Base-by-base conservation (phyloP, 2,797 vertebrate genomes). In the Pyrocephalus nanus region DNA sequence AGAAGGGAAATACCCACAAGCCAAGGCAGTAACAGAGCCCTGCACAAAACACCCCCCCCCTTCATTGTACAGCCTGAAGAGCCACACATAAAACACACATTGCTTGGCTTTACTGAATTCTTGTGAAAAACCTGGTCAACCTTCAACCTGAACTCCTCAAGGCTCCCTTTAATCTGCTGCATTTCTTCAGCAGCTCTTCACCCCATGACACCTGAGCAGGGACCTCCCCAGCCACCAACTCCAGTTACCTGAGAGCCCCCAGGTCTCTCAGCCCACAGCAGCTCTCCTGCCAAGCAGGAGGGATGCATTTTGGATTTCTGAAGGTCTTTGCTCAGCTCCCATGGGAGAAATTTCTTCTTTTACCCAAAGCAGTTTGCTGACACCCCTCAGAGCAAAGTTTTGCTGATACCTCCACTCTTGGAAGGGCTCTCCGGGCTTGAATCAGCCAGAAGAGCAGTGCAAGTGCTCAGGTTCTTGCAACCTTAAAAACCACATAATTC, bases 401-500 rank as follows among this genome's bases (percentile, higher is more conserved):
- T 50, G 32, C 64, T 38, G 85, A 55, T 30, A 45, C 72, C 54
- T n/a, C 82, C 54, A 17, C 1, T 3, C 53, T 43, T 34, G 73
- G 69, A 78, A 72, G 26, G 0, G 7, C 38, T 61, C 50, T 17
- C 6, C 36, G 65, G 53, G 48, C 77, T 86, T 74, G 76, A 88
- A 61, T 13, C 50, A 6, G 40, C 80, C 60, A 66, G 8, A 34
- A 55, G 61, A 72, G 55, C 10, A 2, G 60, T 0, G 11, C 21
- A 78, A 92, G 48, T 47, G 80, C 80, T 85, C 50, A 25, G 83
- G 53, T 67, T 69, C 93, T 40, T 2, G 2, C 66, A 89, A 65
- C 92, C 90, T 82, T 54, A 38, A 72, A 93, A 77, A 79, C 80
- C 85, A 86, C 88, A 83, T 17, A 38, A 78, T 84, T 85, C 89